Evolutionary conservation across 2,888 invertebrate species (phyloP).

Genomic region (Germaria angustata): DNA sequence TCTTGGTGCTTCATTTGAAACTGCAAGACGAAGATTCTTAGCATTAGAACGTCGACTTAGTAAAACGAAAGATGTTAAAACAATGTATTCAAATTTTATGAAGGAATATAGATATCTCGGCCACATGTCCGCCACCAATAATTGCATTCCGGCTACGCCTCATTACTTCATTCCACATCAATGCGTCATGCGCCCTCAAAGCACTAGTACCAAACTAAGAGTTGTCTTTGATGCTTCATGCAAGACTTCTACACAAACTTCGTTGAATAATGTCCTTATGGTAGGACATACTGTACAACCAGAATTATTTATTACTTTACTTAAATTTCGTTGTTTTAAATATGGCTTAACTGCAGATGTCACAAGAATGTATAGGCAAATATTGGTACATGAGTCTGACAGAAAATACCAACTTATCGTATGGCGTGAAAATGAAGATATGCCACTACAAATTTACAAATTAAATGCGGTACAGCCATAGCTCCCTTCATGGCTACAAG

Average conservation of each 20-base stretch:
- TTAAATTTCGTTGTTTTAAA: slow-evolving; percentile 53
- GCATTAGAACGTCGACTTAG: slow-evolving; percentile 49
- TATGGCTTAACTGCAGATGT: slow-evolving; percentile 44
- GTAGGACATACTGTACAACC: background rate
- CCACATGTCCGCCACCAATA: slow-evolving; percentile 33
- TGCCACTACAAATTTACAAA: slow-evolving; percentile 28
- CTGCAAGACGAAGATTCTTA: slow-evolving; percentile 16
- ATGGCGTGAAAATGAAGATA: no score
- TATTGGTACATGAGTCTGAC: slow-evolving; percentile 51
- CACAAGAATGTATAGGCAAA: no score
- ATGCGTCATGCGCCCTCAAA: no score
- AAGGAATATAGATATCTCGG: slow-evolving; percentile 18
- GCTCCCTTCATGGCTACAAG: slow-evolving; percentile 40
- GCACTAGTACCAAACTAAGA: slow-evolving; percentile 37
- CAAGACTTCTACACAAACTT: no score
- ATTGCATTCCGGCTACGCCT: background rate
- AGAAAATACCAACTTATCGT: slow-evolving; percentile 57
- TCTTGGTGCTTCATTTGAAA: slow-evolving; percentile 25
- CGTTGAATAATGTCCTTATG: slow-evolving; percentile 19
- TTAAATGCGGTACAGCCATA: slow-evolving; percentile 48
- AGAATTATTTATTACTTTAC: slow-evolving; percentile 22
- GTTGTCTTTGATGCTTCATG: slow-evolving; percentile 40
- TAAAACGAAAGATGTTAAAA: slow-evolving; percentile 24
- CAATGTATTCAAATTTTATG: slow-evolving; percentile 30
- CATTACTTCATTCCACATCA: slow-evolving; percentile 26